Base-by-base conservation (phyloP, 2,797 vertebrate genomes). In the Pelochelys cantorii region DNA sequence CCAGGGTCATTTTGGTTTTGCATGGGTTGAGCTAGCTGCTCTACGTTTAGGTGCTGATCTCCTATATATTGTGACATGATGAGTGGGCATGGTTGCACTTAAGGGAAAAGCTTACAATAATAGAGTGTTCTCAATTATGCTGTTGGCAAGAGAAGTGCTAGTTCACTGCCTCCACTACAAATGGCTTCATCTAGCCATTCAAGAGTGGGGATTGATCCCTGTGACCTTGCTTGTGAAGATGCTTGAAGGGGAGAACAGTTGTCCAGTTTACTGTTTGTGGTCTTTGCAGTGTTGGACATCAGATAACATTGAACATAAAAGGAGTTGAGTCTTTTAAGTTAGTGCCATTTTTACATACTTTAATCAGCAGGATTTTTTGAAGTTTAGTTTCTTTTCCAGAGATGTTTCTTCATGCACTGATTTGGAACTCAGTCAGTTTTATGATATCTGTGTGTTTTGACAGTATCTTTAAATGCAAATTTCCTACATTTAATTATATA, bases 381-480 rank as follows among this genome's bases (percentile, higher is more conserved):
- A 2, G 1, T 53, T 86, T 71, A 37, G 65, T 71, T 71, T 79
- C 83, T 83, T 93, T 60, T 86, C 42, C 60, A 75, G 42, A 1
- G 88, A 56, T 57, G 89, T 96, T 94, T 92, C 78, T 91, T 91
- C 27, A 57, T 80, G 80, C 52, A 54, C 78, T 81, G 23, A 5
- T n/a, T 34, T 96, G 94, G 92, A 91, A 94, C 71, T 91, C 48
- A 78, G 81, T 84, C 86, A 97, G 80, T 75, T 86, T 92, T 80
- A 34, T 57, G 85, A 86, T 9, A 79, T 3, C 3, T 75, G 22
- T 56, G 0, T 86, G 75, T 96, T 96, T 94, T 89, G 87, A 93
- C 60, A 86, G 85, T 94, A 68, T 68, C 95, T 90, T 89, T 93
- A 94, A 95, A 81, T 78, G 10, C 52, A 82, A 14, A 11, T 96